Evolutionary conservation across 1,140 invertebrate species (phyloP).

Genomic region (Tribolium castaneum): DNA sequence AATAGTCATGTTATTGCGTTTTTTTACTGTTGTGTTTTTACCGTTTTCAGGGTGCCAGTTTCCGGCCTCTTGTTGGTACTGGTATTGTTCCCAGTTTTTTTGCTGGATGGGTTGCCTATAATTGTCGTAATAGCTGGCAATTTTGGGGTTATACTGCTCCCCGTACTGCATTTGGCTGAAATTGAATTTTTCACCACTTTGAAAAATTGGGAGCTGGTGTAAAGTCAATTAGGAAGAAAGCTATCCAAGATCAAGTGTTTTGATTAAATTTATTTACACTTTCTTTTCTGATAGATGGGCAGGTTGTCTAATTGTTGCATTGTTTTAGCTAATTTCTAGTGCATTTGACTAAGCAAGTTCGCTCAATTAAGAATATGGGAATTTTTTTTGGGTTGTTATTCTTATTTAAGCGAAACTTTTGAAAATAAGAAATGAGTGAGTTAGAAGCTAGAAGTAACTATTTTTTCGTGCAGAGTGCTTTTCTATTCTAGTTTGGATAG

Average conservation of each 20-base stretch:
- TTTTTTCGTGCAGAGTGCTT: constrained; percentile 32
- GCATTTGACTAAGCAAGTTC: constrained; percentile 14
- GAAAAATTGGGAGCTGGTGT: too few species aligned
- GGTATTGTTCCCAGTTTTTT: constrained; percentile 55
- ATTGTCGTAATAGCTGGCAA: constrained; percentile 58
- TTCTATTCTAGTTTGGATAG: constrained; percentile 44
- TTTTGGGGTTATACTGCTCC: constrained; percentile 55
- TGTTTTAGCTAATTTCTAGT: constrained; percentile 23
- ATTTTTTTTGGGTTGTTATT: not conserved
- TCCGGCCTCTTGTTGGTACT: not conserved
- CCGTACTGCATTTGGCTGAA: constrained; percentile 56
- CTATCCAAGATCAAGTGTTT: constrained; percentile 44
- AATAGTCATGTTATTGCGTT: not conserved
- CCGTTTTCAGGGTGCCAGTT: constrained; percentile 14
- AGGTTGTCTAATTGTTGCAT: not conserved
- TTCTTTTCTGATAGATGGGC: not conserved
- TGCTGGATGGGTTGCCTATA: constrained; percentile 58
- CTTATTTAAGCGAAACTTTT: not conserved
- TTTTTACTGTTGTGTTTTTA: not conserved
- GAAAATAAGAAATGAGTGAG: not conserved
- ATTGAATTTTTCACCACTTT: not conserved
- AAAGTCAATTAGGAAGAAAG: constrained; percentile 44
- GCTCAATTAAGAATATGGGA: constrained; percentile 17
- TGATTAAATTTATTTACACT: constrained; percentile 7
- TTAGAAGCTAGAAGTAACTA: constrained; percentile 1